Percentiles rank a stretch among this genome's conserved stretches.
These are phyloP conservation scores for Sebastes miniatus DNA, from an alignment of 2,797 vertebrate species.

Conservation along the genomic window DNA sequence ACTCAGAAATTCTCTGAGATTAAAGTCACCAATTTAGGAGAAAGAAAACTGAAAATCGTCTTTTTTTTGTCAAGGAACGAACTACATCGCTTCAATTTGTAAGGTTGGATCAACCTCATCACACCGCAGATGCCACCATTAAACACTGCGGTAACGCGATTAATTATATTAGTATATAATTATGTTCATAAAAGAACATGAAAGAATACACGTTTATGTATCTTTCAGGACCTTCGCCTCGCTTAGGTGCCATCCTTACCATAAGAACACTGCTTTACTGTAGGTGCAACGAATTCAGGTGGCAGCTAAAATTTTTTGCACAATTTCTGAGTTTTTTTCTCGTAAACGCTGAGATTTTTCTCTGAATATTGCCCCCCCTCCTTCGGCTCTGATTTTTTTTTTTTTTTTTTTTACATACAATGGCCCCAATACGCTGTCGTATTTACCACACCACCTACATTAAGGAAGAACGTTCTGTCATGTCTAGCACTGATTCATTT, in stretches of 20 bases:
- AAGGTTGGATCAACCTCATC: too few relatives aligned
- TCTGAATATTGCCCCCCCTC: not conserved
- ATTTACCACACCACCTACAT: not conserved
- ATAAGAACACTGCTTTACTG: not conserved
- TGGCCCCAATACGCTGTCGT: rapidly evolving
- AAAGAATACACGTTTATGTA: not conserved
- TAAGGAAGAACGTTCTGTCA: not conserved
- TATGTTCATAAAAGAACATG: not conserved
- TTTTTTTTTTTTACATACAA: not conserved
- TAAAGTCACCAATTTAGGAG: not conserved
- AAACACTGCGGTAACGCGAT: not conserved
- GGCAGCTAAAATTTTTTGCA: not conserved
- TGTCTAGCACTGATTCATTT: not conserved
- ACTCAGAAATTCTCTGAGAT: not conserved
- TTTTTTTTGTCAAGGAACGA: too few relatives aligned
- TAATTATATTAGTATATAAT: not conserved
- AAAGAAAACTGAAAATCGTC: not conserved
- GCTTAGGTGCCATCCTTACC: too few relatives aligned
- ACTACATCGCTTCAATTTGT: too few relatives aligned
- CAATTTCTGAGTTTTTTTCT: not conserved
- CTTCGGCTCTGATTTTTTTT: too few relatives aligned
- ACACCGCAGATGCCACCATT: too few relatives aligned
- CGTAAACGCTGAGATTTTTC: not conserved
- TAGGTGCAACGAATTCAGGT: not conserved
- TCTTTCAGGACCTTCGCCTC: not conserved